Evolutionary conservation across 2,888 invertebrate genomes (phyloP).

Genomic region (Dendrolimus pini): DNA sequence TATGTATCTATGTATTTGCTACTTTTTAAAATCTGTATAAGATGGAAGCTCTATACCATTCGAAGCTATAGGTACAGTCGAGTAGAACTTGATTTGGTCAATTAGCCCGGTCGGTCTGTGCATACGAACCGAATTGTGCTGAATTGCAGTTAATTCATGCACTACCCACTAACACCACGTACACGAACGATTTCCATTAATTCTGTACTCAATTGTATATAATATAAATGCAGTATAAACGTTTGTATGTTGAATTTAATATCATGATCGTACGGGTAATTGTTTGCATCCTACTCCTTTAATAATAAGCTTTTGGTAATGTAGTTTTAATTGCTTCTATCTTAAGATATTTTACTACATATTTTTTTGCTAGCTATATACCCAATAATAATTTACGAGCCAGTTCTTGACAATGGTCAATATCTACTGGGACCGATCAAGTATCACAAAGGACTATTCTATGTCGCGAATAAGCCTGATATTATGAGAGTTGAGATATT

Average conservation of each 20-base stretch:
- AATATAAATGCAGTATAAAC: neutral
- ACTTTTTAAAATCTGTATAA: too few species aligned
- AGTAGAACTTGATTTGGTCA: constrained; percentile 29
- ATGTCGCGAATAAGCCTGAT: too few species aligned
- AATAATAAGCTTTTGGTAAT: neutral
- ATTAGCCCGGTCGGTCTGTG: constrained; percentile 32
- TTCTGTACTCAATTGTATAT: neutral
- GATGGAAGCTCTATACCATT: neutral
- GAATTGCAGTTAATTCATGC: constrained; percentile 11
- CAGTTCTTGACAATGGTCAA: too few species aligned
- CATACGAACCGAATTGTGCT: constrained; percentile 5
- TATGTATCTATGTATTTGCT: too few species aligned
- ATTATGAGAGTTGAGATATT: too few species aligned
- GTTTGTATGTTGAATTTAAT: neutral
- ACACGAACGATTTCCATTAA: constrained; percentile 2
- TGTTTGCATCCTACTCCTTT: neutral
- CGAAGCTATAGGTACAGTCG: neutral
- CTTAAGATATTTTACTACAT: too few species aligned
- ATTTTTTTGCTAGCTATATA: too few species aligned
- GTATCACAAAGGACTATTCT: too few species aligned
- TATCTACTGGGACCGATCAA: too few species aligned
- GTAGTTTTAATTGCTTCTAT: too few species aligned
- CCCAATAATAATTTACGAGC: too few species aligned
- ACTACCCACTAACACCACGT: neutral
- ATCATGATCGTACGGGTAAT: neutral